These are phyloP conservation scores for Sus cebifrons DNA, from an alignment of 2,797 vertebrate genomes.

Conservation along the genomic window DNA sequence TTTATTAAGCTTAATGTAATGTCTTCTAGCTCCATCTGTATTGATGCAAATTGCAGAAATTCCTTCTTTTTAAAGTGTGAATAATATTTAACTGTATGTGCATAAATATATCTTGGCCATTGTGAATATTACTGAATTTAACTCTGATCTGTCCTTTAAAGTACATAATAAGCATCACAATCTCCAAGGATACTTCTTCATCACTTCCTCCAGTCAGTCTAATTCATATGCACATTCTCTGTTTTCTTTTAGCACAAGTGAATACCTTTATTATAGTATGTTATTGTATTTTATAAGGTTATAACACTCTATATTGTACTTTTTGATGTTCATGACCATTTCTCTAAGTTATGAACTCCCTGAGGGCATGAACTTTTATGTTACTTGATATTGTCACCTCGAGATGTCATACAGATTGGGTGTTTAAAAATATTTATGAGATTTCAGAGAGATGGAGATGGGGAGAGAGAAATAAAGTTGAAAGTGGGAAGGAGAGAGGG, in stretches of 20 bases:
- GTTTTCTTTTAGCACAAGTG: background rate
- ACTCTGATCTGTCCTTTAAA: background rate
- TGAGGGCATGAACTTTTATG: background rate
- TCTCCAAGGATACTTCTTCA: background rate
- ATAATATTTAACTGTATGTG: background rate
- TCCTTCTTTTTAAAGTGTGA: background rate
- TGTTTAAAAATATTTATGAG: constrained; percentile 7
- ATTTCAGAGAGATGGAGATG: background rate
- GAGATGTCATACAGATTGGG: background rate
- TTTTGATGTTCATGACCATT: background rate
- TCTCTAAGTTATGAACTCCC: constrained; percentile 3
- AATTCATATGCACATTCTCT: background rate
- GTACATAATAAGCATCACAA: background rate
- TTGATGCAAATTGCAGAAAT: background rate
- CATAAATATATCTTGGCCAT: background rate
- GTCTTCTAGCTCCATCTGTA: background rate
- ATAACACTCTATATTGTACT: background rate
- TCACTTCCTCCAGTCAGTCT: background rate
- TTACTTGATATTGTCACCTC: background rate
- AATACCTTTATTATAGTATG: background rate
- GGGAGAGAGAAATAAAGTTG: background rate
- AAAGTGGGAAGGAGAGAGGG: background rate
- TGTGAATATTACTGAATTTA: background rate
- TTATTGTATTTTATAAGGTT: background rate
- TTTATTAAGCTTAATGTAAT: background rate